Evolutionary conservation across 1,140 invertebrate genomes (phyloP), one percentile per base, ranked within the genome.

Genomic region (Pantala flavescens): DNA sequence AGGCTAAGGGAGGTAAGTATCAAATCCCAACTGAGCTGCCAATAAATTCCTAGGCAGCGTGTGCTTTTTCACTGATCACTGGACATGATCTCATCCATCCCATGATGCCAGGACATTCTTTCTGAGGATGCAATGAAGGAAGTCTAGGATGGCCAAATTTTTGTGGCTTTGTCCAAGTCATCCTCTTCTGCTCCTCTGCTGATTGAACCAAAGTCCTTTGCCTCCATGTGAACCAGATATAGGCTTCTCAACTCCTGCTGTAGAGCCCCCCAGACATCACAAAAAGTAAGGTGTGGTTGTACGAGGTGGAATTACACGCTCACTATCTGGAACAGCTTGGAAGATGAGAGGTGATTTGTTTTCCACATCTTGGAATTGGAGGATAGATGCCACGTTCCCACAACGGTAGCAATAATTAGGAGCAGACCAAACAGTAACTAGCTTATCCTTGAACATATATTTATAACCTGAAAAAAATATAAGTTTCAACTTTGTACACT

Each of bases 381-480:
- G 83, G 79, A 98, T 96, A 76, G 95, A 94, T 42, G 96, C 95
- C 71, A 96, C 89, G 81, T 98, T 98, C 36, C 95, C 95, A 82
- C 95, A 97, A 70, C 95, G 88, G 83, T 98, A 98, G 84, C 95
- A 98, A 82, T 98, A 97, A 84, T 98, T 98, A 0, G 95, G 96
- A 16, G 95, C 97, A 36, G 95, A 98, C 96, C 96, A 98, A 3
- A 98, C 93, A 2, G 96, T 98, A 7, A 98, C 94, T 77, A 98
- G 84, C 83, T 94, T 92, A 77, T 96, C 89, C 81, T 97, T 90
- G 84, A 98, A 98, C 91, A 97, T 96, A 81, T 96, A 98, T 84
- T 96, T 98, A 82, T 89, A 95, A 77, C 94, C 92, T 93, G 82
- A 28, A 85, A 85, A 78, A 73, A 78, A 81, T 73, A 70, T 75